Evolutionary conservation across 2,797 vertebrate genomes (phyloP).

Genomic region (Acanthiza pusilla): DNA sequence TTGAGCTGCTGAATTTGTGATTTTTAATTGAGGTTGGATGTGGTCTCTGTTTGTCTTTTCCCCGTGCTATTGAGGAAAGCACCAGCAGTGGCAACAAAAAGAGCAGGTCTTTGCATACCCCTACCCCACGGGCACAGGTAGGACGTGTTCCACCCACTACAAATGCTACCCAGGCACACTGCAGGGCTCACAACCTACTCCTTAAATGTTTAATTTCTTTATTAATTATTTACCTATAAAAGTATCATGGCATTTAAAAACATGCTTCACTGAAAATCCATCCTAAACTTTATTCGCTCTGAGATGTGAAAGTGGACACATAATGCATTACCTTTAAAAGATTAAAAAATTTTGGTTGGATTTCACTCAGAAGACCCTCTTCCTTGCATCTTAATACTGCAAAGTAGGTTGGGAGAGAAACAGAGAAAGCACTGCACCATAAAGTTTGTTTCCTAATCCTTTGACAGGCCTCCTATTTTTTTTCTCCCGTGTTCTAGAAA

Average conservation of each 20-base stretch:
- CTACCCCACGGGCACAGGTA: accelerated
- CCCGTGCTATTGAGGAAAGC: neutral
- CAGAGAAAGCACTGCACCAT: neutral
- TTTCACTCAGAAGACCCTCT: conserved; percentile 9
- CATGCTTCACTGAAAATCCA: conserved; percentile 8
- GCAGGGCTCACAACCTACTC: neutral
- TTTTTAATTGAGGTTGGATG: neutral
- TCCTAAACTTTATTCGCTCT: neutral
- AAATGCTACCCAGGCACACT: neutral
- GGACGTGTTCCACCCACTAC: neutral
- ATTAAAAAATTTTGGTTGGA: neutral
- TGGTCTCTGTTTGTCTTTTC: neutral
- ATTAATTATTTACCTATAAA: conserved; percentile 41
- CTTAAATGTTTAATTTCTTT: conserved; percentile 34
- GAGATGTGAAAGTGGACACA: conserved; percentile 7
- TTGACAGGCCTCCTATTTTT: conserved; percentile 17
- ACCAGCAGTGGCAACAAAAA: neutral
- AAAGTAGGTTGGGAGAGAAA: neutral
- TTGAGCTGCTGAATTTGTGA: neutral
- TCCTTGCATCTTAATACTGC: neutral
- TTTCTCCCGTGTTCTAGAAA: conserved; percentile 28
- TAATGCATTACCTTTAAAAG: conserved; percentile 33
- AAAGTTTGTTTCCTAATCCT: conserved; percentile 52
- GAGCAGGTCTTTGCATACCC: neutral
- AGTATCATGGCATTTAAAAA: conserved; percentile 19